Conservation (phyloP, 1,140 invertebrate genomes). For the Pteromalus puparum region DNA sequence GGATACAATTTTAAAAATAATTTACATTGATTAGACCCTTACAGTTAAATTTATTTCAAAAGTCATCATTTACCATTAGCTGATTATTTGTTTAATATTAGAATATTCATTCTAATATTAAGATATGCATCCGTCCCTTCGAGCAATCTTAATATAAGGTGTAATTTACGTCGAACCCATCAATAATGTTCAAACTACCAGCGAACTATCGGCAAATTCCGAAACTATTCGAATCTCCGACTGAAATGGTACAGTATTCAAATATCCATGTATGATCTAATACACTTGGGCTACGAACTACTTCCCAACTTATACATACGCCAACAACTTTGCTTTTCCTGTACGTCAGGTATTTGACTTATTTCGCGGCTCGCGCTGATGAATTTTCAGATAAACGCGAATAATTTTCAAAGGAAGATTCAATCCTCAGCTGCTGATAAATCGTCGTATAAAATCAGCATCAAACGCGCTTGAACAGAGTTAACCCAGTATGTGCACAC, state of each 20-base stretch:
- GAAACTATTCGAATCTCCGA: slow-evolving; percentile 28
- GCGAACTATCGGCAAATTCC: background rate
- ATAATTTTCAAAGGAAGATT: background rate
- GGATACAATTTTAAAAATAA: too few species aligned
- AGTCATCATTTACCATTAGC: too few species aligned
- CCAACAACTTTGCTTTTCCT: background rate
- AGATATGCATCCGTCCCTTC: too few species aligned
- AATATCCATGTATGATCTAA: slow-evolving; percentile 13
- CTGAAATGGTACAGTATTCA: slow-evolving; percentile 5
- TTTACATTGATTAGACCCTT: too few species aligned
- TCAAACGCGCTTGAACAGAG: background rate
- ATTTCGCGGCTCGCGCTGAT: too few species aligned
- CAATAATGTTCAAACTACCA: background rate
- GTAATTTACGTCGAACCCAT: background rate
- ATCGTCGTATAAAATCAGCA: background rate
- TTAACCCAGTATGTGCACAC: too few species aligned
- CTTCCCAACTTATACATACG: background rate
- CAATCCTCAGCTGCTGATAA: too few species aligned
- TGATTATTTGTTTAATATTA: too few species aligned
- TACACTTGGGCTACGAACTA: background rate
- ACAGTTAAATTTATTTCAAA: too few species aligned
- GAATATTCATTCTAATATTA: too few species aligned
- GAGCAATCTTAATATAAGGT: too few species aligned
- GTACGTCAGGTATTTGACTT: background rate
- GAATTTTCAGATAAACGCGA: too few species aligned